Conservation (phyloP, 2,113 vertebrate genomes). For the Petroica traversi region DNA sequence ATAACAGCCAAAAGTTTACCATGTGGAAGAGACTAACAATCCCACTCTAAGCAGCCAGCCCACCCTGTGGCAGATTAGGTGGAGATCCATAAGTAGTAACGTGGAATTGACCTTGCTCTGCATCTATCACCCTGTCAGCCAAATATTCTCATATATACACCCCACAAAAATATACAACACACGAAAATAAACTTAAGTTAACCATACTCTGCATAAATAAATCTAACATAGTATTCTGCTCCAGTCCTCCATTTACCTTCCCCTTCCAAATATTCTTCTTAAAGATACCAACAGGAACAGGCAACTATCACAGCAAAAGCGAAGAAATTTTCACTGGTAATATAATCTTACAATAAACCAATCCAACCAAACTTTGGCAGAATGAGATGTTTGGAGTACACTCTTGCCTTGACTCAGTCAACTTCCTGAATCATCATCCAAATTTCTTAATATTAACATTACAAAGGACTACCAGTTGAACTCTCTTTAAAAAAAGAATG, state of each 20-base stretch:
- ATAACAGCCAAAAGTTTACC: background rate
- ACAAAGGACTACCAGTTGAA: background rate
- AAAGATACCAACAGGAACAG: background rate
- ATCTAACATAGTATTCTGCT: rapidly evolving
- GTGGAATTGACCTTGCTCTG: background rate
- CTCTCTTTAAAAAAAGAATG: background rate
- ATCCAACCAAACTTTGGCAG: background rate
- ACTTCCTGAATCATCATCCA: background rate
- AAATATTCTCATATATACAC: background rate
- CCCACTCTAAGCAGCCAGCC: background rate
- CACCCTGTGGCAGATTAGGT: too few relatives aligned
- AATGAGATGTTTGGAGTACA: background rate
- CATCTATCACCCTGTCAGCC: background rate
- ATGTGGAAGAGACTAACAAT: background rate
- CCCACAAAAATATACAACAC: background rate
- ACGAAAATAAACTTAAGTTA: background rate
- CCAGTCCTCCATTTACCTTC: background rate
- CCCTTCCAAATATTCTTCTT: background rate
- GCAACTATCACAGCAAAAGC: background rate
- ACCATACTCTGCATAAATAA: background rate
- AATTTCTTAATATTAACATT: background rate
- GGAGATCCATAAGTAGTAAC: background rate
- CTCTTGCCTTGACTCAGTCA: background rate
- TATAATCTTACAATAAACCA: background rate
- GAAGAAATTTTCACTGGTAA: background rate